Percentiles rank a stretch among this genome's conserved stretches.
Evolutionary conservation across 2,113 vertebrate species (phyloP).

Genomic region (Anoura caudifer): DNA sequence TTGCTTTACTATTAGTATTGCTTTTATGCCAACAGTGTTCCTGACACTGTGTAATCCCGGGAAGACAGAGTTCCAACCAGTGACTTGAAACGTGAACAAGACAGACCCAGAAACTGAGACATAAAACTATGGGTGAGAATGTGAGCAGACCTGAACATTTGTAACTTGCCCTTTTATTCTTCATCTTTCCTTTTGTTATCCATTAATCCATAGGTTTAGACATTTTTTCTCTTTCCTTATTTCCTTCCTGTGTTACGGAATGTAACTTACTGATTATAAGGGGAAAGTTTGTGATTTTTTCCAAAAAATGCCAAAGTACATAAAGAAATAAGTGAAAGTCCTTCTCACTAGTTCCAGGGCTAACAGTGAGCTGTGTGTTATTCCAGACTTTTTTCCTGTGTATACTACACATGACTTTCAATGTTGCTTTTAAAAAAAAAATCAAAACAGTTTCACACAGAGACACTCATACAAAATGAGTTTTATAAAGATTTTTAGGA

Average conservation of each 20-base stretch:
- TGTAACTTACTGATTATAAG: not conserved
- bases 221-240: not conserved
- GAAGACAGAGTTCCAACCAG: not conserved
- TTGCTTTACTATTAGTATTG: not conserved
- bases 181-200: not conserved
- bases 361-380: not conserved
- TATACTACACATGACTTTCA: not conserved
- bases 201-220: not conserved
- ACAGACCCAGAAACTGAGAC: not conserved
- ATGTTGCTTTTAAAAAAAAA: not conserved
- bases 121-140: not conserved
- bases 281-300: not conserved
- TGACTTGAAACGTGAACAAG: slow-evolving; percentile 28
- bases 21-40: not conserved
- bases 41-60: not conserved
- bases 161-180: not conserved
- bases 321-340: not conserved
- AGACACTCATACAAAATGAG: slow-evolving; percentile 9
- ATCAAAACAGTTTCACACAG: not conserved
- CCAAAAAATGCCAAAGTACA: not conserved
- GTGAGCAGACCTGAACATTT: not conserved
- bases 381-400: not conserved
- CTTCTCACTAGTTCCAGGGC: not conserved
- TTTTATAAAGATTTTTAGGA: slow-evolving; percentile 38
- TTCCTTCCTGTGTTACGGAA: not conserved